phyloP scores from a whole-genome alignment of 2,797 vertebrate genomes.

The Telmatherina bonti region DNA sequence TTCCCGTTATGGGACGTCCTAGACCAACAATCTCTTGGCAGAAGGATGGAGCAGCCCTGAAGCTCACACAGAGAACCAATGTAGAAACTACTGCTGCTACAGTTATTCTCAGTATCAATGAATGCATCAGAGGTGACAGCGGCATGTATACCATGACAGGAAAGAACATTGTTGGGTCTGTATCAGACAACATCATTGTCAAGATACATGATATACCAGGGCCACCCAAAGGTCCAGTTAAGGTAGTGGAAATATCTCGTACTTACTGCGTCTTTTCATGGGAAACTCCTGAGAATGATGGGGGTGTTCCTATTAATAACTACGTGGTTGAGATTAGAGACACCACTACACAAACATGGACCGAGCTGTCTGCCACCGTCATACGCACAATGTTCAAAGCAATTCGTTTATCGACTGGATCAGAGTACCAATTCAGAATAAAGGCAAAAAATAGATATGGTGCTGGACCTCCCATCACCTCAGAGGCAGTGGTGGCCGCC shows the following conservation, averaged over 20 bases:
- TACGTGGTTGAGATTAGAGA: conserved; percentile 95
- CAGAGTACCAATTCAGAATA: conserved; percentile 96
- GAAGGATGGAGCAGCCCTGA: conserved; percentile 90
- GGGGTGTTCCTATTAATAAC: conserved; percentile 96
- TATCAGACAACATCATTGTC: conserved; percentile 90
- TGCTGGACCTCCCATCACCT: conserved; percentile 90
- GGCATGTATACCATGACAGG: conserved; percentile 91
- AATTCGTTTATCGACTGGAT: conserved; percentile 89
- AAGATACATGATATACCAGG: conserved; percentile 98
- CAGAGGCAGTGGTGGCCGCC: conserved; percentile 90
- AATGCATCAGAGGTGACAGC: conserved; percentile 91
- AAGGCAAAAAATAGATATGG: conserved; percentile 99
- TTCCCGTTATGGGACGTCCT: conserved; percentile 95
- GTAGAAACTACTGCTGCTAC: conserved; percentile 91
- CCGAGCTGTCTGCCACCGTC: conserved; percentile 89
- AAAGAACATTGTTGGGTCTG: conserved; percentile 95
- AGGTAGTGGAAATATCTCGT: conserved; percentile 93
- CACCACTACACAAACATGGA: conserved; percentile 93
- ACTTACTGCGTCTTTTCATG: conserved; percentile 93
- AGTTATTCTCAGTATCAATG: conserved; percentile 90
- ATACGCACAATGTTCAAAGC: conserved; percentile 98
- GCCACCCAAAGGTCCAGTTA: conserved; percentile 95
- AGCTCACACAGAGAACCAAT: conserved; percentile 92
- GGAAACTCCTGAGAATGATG: conserved; percentile 95
- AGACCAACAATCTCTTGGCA: conserved; percentile 95